These are phyloP conservation scores for Homarus americanus DNA, from an alignment of 1,140 invertebrate species.

Conservation along the genomic window DNA sequence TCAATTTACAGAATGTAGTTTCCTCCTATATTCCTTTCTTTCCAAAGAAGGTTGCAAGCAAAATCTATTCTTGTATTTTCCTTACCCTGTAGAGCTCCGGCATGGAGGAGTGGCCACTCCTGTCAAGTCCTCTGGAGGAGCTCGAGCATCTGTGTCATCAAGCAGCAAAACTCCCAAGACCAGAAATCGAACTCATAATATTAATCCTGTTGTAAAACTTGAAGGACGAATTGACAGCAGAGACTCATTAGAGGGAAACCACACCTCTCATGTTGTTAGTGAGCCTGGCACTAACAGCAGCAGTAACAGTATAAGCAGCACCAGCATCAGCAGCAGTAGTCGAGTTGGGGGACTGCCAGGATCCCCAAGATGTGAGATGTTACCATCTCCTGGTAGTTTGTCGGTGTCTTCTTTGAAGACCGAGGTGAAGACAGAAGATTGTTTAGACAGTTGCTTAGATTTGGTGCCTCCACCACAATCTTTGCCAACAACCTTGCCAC, in stretches of 20 bases:
- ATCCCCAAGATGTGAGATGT: slow-evolving; percentile 42
- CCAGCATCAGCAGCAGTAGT: slow-evolving; percentile 38
- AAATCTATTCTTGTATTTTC: background rate
- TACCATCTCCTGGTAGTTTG: slow-evolving; percentile 46
- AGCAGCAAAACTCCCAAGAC: slow-evolving; percentile 59
- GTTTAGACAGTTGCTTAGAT: slow-evolving; percentile 42
- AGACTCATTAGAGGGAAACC: slow-evolving; percentile 33
- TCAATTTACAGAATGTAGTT: background rate
- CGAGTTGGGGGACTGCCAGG: slow-evolving; percentile 32
- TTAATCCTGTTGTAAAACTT: slow-evolving; percentile 64
- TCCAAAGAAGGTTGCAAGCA: background rate
- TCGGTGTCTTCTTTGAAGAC: slow-evolving; percentile 39
- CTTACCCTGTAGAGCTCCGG: slow-evolving; percentile 52
- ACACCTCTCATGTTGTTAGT: slow-evolving; percentile 34
- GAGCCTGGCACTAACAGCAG: slow-evolving; percentile 51
- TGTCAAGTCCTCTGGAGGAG: slow-evolving; percentile 58
- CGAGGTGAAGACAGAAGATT: slow-evolving; percentile 55
- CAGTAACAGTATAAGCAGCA: slow-evolving; percentile 34
- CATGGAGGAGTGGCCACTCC: slow-evolving; percentile 64
- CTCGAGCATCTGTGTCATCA: slow-evolving; percentile 53
- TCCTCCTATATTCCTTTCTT: background rate
- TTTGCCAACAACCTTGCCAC: slow-evolving; percentile 56
- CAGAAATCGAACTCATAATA: slow-evolving; percentile 37
- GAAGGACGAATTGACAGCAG: slow-evolving; percentile 62
- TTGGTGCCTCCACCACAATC: slow-evolving; percentile 58